Evolutionary conservation across 2,888 invertebrate genomes (phyloP).

Genomic region (Torymus aiolomorphi): DNA sequence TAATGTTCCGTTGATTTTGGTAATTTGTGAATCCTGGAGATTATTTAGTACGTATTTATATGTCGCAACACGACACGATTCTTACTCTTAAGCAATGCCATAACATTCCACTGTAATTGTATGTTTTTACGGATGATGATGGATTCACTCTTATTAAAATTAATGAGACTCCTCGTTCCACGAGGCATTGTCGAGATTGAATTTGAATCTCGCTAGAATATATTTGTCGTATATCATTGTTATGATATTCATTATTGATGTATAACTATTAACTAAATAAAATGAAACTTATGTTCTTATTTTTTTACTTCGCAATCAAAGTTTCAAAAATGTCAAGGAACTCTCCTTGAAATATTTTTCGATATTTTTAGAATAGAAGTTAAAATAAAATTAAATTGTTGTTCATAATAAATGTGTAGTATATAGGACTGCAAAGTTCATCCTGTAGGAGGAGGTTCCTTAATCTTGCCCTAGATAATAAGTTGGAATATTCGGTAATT

Average conservation of each 20-base stretch:
- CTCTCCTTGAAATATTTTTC: slow-evolving; percentile 17
- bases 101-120: slow-evolving; percentile 65
- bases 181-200: slow-evolving; percentile 42
- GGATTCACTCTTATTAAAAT: slow-evolving; percentile 75
- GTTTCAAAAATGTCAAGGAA: slow-evolving; percentile 26
- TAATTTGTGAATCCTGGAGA: slow-evolving; percentile 72
- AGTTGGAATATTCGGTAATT: slow-evolving; percentile 26
- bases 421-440: slow-evolving; percentile 16
- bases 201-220: slow-evolving; percentile 15
- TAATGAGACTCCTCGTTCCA: slow-evolving; percentile 62
- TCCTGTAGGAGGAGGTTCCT: slow-evolving; percentile 44
- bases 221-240: slow-evolving; percentile 3
- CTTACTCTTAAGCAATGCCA: slow-evolving; percentile 67
- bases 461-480: slow-evolving; percentile 55
- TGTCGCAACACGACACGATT: slow-evolving; percentile 29
- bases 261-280: not conserved
- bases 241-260: slow-evolving; percentile 10
- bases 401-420: slow-evolving; percentile 6
- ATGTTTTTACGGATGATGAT: slow-evolving; percentile 54
- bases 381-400: slow-evolving; percentile 19
- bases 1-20: slow-evolving; percentile 68
- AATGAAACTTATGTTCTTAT: slow-evolving; percentile 37
- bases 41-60: slow-evolving; percentile 66
- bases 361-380: slow-evolving; percentile 1
- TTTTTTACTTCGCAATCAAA: slow-evolving; percentile 16